Conservation (phyloP, 2,888 invertebrate genomes). For the Orchestes rusci region DNA sequence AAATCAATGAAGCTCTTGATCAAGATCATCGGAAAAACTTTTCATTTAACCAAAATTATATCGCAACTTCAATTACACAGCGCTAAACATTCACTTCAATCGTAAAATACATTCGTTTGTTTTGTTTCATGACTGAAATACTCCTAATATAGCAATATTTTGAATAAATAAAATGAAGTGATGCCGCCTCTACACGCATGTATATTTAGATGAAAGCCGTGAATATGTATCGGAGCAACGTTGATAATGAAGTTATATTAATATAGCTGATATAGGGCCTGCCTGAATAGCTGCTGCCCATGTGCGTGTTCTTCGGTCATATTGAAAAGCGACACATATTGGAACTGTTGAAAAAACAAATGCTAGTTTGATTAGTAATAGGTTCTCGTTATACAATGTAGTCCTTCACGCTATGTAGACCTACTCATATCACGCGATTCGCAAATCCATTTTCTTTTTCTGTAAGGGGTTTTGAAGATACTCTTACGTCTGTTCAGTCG, state of each 20-base stretch:
- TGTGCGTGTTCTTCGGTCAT: constrained; percentile 36
- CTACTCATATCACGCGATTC: constrained; percentile 27
- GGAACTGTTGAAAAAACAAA: constrained; percentile 40
- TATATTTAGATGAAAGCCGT: constrained; percentile 18
- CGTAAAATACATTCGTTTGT: too few relatives aligned
- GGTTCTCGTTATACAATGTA: constrained; percentile 38
- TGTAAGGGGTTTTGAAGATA: constrained; percentile 1
- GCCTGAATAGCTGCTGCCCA: constrained; percentile 16
- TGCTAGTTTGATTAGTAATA: constrained; percentile 39
- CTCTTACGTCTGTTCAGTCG: too few relatives aligned
- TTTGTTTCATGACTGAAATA: too few relatives aligned
- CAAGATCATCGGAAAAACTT: too few relatives aligned
- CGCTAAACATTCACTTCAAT: too few relatives aligned
- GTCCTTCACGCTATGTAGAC: constrained; percentile 38
- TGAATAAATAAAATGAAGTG: too few relatives aligned
- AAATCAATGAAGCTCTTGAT: too few relatives aligned
- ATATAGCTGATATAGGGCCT: constrained; percentile 21
- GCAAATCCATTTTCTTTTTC: constrained; percentile 21
- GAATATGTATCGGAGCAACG: constrained; percentile 16
- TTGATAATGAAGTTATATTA: constrained; percentile 23
- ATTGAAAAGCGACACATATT: constrained; percentile 36
- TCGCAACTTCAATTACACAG: too few relatives aligned
- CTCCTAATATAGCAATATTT: too few relatives aligned
- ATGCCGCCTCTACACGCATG: constrained; percentile 17
- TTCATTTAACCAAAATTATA: too few relatives aligned